A percentile compares a stretch with the other conserved stretches of the same genome.
Evolutionary conservation across 2,888 invertebrate species (phyloP).

Genomic region (Eupithecia inturbata): DNA sequence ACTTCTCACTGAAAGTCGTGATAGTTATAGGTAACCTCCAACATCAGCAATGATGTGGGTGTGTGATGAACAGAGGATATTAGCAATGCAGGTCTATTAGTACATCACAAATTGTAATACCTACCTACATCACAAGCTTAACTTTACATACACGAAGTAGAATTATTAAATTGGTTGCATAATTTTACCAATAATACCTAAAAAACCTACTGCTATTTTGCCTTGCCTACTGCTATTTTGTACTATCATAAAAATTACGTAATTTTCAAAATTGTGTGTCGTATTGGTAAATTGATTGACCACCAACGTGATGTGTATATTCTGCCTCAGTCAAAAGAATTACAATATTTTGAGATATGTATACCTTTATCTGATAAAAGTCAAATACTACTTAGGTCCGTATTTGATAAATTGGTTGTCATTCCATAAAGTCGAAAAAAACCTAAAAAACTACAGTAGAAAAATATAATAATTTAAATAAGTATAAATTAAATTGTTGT

Average conservation of each 20-base stretch:
- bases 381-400: not conserved
- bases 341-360: not conserved
- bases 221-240: not conserved
- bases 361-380: not conserved
- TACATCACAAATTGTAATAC: not conserved
- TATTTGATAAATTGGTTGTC: not conserved
- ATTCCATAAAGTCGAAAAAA: not conserved
- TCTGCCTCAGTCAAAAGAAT: not conserved
- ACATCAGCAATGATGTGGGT: not conserved
- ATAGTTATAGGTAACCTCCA: not conserved
- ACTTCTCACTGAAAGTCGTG: not conserved
- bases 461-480: not conserved
- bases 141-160: not conserved
- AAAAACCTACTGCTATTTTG: too few relatives aligned
- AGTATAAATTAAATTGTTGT: not conserved
- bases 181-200: not conserved
- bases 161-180: not conserved
- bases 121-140: not conserved
- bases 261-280: not conserved
- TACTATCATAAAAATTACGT: not conserved
- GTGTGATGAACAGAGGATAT: not conserved
- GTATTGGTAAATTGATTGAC: not conserved
- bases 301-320: not conserved
- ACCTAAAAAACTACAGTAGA: not conserved
- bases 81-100: not conserved